Base-by-base conservation (phyloP, 2,113 vertebrate genomes). In the Mobula hypostoma region DNA sequence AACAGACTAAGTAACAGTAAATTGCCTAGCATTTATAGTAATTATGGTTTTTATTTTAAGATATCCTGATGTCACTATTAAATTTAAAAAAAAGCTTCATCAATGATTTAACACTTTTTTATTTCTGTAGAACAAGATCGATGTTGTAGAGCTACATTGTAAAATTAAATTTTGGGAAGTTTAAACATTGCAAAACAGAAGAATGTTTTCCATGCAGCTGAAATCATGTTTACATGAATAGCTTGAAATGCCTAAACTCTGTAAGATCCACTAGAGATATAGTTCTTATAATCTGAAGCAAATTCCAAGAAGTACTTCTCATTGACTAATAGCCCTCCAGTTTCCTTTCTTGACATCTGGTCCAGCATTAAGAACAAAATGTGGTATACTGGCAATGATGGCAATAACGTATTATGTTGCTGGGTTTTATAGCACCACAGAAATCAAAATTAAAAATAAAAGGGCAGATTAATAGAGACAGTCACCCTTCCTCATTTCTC, bases 271-370 rank as follows among this genome's bases (percentile, higher is more conserved):
- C 68, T 27, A 74, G 36, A 72, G 68, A 74, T 74, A 74, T 74
- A 27, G 68, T 12, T 74, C 70, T 48, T 27, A 93, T 48, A 40
- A 29, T 32, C 74, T 74, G 72, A 56, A 93, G 21, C 36, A 40
- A 93, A 93, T 93, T 74, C 91, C 91, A 93, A 68, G 91, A 93
- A 93, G 74, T 48, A 70, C 19, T 93, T 29, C 48, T n/a, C 36
- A 11, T 76, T 74, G 24, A 40, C 36, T 74, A 48, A 93, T 93
- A 76, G 70, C 48, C 56, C 68, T 36, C 68, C 91, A 93, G 91
- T 40, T 93, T 93, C 91, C 70, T 93, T 93, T 93, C 12, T 48
- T 74, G 36, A 74, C 91, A 93, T 93, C 91, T 93, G 36, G 27
- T 93, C 21, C 36, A 76, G 91, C 7, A 93, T 93, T 93, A 48